phyloP scores from a whole-genome alignment of 1,140 invertebrate genomes.

The Physella acuta region DNA sequence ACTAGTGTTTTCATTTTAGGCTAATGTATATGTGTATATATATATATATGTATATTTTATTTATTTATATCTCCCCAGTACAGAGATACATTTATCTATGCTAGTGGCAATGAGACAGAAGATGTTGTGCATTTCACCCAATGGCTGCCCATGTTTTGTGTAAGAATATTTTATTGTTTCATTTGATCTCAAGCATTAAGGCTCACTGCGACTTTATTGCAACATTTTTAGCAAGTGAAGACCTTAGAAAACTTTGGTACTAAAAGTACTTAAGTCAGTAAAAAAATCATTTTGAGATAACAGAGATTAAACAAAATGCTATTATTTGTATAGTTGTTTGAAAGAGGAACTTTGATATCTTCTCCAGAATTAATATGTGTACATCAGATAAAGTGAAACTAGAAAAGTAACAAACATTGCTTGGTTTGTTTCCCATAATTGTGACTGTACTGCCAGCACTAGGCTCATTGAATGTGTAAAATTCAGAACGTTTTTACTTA shows the following conservation, averaged over 20 bases:
- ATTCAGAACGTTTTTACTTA: no score
- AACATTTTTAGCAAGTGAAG: background rate
- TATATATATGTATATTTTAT: no score
- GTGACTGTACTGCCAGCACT: no score
- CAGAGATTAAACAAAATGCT: background rate
- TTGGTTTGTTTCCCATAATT: no score
- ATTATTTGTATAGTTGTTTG: no score
- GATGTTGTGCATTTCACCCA: slow-evolving; percentile 35
- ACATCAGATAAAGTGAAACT: no score
- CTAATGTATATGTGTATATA: background rate
- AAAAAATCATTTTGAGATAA: background rate
- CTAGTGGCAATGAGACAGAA: slow-evolving; percentile 44
- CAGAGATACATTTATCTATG: slow-evolving; percentile 44
- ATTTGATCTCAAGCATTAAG: background rate
- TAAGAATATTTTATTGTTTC: slow-evolving; percentile 17
- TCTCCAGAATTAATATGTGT: no score
- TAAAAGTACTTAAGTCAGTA: background rate
- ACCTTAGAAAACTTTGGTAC: background rate
- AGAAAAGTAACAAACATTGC: no score
- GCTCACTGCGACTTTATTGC: no score
- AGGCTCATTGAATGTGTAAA: no score
- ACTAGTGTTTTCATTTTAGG: background rate
- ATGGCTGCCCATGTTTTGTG: slow-evolving; percentile 37
- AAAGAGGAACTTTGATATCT: no score
- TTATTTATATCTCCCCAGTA: slow-evolving; percentile 40